These are phyloP conservation scores for Manacus vitellinus DNA, from an alignment of 2,113 vertebrate species.

Conservation along the genomic window DNA sequence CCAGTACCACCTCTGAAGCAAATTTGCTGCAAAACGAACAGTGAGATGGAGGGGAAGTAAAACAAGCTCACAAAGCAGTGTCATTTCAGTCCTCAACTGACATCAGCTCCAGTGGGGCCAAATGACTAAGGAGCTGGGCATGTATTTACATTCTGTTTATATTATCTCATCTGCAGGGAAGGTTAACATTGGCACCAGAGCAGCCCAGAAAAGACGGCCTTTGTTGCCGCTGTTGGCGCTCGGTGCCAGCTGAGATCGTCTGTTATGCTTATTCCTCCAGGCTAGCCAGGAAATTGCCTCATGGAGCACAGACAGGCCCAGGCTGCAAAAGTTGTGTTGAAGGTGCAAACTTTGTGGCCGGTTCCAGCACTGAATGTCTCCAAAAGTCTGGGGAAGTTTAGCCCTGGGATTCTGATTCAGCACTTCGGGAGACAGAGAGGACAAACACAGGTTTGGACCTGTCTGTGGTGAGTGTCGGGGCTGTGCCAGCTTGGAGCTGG, in stretches of 20 bases:
- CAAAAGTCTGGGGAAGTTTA: background rate
- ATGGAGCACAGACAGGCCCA: constrained; percentile 8
- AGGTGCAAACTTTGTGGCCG: background rate
- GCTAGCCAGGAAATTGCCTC: constrained; percentile 66
- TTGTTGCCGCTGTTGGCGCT: constrained; percentile 3
- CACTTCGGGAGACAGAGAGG: background rate
- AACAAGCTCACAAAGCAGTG: background rate
- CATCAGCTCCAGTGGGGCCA: background rate
- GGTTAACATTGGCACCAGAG: constrained; percentile 16
- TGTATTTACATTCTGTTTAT: constrained; percentile 65
- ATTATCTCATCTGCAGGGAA: constrained; percentile 28
- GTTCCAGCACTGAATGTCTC: constrained; percentile 18
- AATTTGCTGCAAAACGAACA: accelerated
- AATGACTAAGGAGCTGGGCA: constrained; percentile 49
- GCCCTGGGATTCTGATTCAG: constrained; percentile 51
- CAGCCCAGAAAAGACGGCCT: constrained; percentile 41
- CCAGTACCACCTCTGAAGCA: background rate
- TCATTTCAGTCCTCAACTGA: constrained; percentile 13
- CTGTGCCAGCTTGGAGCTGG: background rate
- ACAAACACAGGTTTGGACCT: background rate
- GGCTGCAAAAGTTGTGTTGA: background rate
- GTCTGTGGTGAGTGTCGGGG: accelerated
- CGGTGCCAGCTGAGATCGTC: constrained; percentile 43
- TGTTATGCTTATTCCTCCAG: constrained; percentile 54
- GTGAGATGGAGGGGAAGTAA: background rate